A percentile compares a stretch with the other conserved stretches of the same genome.
Conservation (phyloP, 2,113 vertebrate species). For the Scartelaos histophorus region DNA sequence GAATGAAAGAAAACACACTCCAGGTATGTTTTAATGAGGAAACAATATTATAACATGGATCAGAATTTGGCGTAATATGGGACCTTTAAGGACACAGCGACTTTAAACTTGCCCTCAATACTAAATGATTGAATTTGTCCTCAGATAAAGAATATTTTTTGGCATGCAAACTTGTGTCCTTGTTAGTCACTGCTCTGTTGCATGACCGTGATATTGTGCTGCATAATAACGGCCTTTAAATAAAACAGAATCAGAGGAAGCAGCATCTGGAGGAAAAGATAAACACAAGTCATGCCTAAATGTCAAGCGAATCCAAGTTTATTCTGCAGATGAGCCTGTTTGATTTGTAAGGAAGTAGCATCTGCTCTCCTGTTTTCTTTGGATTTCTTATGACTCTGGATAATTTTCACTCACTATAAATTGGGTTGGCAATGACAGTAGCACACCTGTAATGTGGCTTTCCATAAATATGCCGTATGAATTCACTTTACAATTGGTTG, state of each 20-base stretch:
- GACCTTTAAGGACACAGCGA: too few relatives aligned
- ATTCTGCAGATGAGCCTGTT: neutral
- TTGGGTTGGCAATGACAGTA: constrained; percentile 1
- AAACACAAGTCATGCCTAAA: constrained; percentile 4
- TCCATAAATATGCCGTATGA: neutral
- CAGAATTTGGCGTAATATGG: too few relatives aligned
- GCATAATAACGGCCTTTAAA: constrained; percentile 8
- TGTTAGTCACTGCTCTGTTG: constrained; percentile 5
- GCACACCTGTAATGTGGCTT: neutral
- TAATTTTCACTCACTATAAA: neutral
- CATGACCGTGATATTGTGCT: neutral
- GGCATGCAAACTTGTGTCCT: neutral
- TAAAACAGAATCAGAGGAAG: constrained; percentile 3
- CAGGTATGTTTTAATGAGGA: too few relatives aligned
- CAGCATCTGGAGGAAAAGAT: constrained; percentile 8
- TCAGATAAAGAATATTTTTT: constrained; percentile 11
- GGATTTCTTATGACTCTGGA: neutral
- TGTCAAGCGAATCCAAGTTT: neutral
- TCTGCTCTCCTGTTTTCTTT: constrained; percentile 2
- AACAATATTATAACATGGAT: too few relatives aligned
- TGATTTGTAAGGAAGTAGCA: constrained; percentile 2
- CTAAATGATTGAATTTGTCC: constrained; percentile 1
- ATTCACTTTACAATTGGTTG: neutral
- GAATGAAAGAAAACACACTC: too few relatives aligned
- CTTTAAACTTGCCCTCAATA: too few relatives aligned